Evolutionary conservation across 2,113 vertebrate species (phyloP).

Genomic region (Orycteropus afer): DNA sequence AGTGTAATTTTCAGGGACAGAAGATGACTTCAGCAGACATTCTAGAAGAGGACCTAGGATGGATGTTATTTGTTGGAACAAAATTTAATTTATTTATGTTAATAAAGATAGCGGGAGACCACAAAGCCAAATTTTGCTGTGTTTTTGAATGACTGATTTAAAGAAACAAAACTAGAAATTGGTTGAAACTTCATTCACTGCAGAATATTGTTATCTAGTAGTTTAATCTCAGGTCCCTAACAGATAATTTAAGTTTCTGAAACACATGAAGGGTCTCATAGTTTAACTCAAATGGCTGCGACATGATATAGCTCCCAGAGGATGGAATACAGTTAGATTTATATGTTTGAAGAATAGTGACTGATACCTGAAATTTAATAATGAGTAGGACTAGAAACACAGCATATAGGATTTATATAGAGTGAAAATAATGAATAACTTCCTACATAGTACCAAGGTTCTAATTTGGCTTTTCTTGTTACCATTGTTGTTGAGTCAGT

Average conservation of each 20-base stretch:
- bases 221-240: conserved; percentile 51
- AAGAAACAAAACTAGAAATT: conserved; percentile 62
- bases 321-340: conserved; percentile 20
- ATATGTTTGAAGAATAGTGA: conserved; percentile 26
- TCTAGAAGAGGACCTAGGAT: conserved; percentile 61
- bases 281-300: conserved; percentile 27
- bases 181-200: conserved; percentile 62
- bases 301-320: conserved; percentile 29
- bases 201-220: conserved; percentile 52
- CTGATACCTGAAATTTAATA: conserved; percentile 38
- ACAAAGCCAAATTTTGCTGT: not conserved
- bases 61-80: conserved; percentile 46
- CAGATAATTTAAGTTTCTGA: conserved; percentile 59
- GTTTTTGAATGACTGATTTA: not conserved
- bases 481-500: too few species aligned
- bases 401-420: not conserved
- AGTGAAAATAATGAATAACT: conserved; percentile 1
- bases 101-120: conserved; percentile 70
- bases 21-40: conserved; percentile 59
- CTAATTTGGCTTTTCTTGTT: not conserved
- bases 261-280: conserved; percentile 42
- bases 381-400: conserved; percentile 4
- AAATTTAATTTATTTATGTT: conserved; percentile 69
- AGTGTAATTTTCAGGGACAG: conserved; percentile 62
- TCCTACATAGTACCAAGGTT: not conserved